Percentiles rank a stretch among this genome's conserved stretches.
phyloP scores from a whole-genome alignment of 2,888 invertebrate species.

The Nemotelus nigrinus region DNA sequence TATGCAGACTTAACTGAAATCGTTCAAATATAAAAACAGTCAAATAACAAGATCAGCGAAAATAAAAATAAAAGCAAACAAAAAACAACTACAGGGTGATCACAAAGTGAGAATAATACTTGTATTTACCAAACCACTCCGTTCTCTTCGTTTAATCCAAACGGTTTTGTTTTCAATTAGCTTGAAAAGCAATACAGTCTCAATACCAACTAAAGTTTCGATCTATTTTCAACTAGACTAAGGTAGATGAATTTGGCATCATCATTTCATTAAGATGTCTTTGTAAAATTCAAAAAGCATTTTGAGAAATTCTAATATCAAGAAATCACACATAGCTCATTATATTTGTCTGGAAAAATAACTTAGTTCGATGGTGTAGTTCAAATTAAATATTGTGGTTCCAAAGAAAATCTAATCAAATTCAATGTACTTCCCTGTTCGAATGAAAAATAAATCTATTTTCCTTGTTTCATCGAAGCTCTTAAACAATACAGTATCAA shows the following conservation, averaged over 20 bases:
- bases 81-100: constrained; percentile 42
- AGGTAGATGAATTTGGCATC: constrained; percentile 17
- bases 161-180: background rate
- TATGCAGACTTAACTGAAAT: too few species aligned
- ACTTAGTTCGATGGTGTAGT: background rate
- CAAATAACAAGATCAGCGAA: background rate
- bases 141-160: background rate
- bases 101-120: constrained; percentile 36
- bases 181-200: constrained; percentile 38
- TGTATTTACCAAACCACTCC: background rate
- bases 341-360: constrained; percentile 18
- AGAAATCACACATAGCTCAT: constrained; percentile 14
- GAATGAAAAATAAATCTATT: too few species aligned
- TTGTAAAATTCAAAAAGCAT: too few species aligned
- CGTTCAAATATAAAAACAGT: background rate
- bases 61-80: constrained; percentile 11
- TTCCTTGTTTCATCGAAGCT: too few species aligned
- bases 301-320: too few species aligned
- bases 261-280: too few species aligned
- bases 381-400: too few species aligned
- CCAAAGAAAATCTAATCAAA: too few species aligned
- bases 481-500: too few species aligned
- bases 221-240: background rate
- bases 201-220: constrained; percentile 1
- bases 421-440: too few species aligned